Evolutionary conservation across 2,797 vertebrate genomes (phyloP).

Genomic region (Anabas testudineus): DNA sequence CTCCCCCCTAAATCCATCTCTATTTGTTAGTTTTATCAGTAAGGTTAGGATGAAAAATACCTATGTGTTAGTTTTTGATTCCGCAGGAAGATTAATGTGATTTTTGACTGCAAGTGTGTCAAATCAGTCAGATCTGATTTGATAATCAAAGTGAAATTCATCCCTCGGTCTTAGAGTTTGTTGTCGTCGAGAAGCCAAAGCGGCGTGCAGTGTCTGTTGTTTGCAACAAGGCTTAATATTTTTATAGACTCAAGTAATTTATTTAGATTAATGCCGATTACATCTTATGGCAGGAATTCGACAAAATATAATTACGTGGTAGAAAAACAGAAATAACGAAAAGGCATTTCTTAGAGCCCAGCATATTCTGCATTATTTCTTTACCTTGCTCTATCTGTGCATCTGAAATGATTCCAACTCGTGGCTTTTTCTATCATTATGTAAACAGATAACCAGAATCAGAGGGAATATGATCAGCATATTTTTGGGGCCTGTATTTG

Average conservation of each 20-base stretch:
- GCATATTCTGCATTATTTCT: slow-evolving; percentile 51
- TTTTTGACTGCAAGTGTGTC: slow-evolving; percentile 71
- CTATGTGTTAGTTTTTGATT: slow-evolving; percentile 66
- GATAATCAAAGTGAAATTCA: slow-evolving; percentile 61
- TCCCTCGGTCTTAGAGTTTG: slow-evolving; percentile 41
- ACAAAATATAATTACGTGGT: slow-evolving; percentile 43
- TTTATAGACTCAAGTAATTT: slow-evolving; percentile 37
- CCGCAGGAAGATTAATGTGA: slow-evolving; percentile 63
- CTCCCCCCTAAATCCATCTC: slow-evolving; percentile 73
- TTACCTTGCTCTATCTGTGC: slow-evolving; percentile 58
- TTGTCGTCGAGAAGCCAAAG: slow-evolving; percentile 31
- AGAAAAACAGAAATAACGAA: slow-evolving; percentile 41
- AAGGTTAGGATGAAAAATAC: slow-evolving; percentile 75
- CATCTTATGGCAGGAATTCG: slow-evolving; percentile 26
- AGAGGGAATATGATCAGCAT: slow-evolving; percentile 76
- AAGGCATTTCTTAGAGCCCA: slow-evolving; percentile 32
- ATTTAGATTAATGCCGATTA: slow-evolving; percentile 52
- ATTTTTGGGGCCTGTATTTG: slow-evolving; percentile 75
- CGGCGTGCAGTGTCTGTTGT: slow-evolving; percentile 27
- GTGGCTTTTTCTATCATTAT: slow-evolving; percentile 68
- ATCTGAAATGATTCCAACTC: slow-evolving; percentile 63
- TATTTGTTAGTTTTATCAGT: slow-evolving; percentile 81
- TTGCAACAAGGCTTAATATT: slow-evolving; percentile 16
- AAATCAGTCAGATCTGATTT: slow-evolving; percentile 72
- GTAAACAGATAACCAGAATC: slow-evolving; percentile 74